Evolutionary conservation across 2,888 invertebrate genomes (phyloP).

Genomic region (Macroteleia sp.): DNA sequence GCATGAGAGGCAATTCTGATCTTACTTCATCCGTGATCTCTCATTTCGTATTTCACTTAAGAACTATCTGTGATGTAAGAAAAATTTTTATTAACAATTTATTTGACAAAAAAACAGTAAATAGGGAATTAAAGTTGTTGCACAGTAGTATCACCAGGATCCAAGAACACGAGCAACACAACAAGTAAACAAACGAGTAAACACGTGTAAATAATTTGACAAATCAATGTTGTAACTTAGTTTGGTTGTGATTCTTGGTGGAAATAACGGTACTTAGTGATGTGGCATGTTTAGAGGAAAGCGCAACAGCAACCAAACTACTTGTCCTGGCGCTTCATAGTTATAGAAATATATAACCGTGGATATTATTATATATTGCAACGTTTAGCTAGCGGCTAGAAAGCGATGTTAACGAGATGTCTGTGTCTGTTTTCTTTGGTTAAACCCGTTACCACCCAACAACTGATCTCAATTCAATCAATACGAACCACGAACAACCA

Average conservation of each 20-base stretch:
- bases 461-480: constrained; percentile 74
- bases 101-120: too few species aligned
- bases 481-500: constrained; percentile 74
- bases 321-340: constrained; percentile 52
- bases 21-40: constrained; percentile 1
- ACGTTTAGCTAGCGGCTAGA: constrained; percentile 67
- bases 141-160: constrained; percentile 10
- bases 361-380: constrained; percentile 61
- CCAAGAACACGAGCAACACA: background rate
- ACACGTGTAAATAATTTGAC: constrained; percentile 48
- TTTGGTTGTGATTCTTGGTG: constrained; percentile 46
- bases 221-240: constrained; percentile 48
- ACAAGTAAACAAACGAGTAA: too few species aligned
- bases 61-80: too few species aligned
- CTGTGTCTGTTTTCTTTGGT: constrained; percentile 77
- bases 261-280: constrained; percentile 33
- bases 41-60: background rate
- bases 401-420: constrained; percentile 77
- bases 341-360: constrained; percentile 53
- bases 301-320: constrained; percentile 56
- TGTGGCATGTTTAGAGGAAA: constrained; percentile 57
- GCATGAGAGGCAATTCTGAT: constrained; percentile 15
- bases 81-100: constrained; percentile 34
- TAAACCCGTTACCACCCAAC: constrained; percentile 76
- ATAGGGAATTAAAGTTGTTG: background rate